Evolutionary conservation across 2,797 vertebrate species (phyloP).

Genomic region (Liasis olivaceus): DNA sequence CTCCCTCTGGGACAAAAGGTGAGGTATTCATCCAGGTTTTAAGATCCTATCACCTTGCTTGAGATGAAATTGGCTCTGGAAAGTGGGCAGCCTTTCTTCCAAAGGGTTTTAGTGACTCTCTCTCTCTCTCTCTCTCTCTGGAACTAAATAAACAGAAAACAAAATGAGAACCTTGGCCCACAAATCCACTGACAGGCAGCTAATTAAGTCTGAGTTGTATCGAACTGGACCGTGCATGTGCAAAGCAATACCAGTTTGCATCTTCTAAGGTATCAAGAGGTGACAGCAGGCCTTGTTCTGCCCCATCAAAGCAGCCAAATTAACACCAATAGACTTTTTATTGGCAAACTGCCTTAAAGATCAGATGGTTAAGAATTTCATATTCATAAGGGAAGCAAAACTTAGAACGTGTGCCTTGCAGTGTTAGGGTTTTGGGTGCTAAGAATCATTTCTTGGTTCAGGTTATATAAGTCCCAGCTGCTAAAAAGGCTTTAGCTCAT

Average conservation of each 20-base stretch:
- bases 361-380: background rate
- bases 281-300: background rate
- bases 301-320: background rate
- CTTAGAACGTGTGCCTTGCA: background rate
- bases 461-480: background rate
- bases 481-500: background rate
- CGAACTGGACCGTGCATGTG: background rate
- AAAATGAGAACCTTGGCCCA: background rate
- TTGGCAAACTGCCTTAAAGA: background rate
- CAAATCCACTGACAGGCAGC: background rate
- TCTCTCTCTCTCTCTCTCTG: too few relatives aligned
- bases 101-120: constrained; percentile 2
- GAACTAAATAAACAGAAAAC: constrained; percentile 1
- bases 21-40: constrained; percentile 2
- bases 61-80: background rate
- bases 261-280: background rate
- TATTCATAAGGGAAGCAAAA: background rate
- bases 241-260: background rate
- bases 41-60: constrained; percentile 7
- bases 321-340: background rate
- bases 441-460: background rate
- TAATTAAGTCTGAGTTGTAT: background rate
- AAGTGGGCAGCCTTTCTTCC: rapidly evolving
- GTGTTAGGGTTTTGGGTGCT: background rate
- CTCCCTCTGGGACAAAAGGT: background rate